phyloP scores from a whole-genome alignment of 2,113 vertebrate species.

The Barbus barbus region DNA sequence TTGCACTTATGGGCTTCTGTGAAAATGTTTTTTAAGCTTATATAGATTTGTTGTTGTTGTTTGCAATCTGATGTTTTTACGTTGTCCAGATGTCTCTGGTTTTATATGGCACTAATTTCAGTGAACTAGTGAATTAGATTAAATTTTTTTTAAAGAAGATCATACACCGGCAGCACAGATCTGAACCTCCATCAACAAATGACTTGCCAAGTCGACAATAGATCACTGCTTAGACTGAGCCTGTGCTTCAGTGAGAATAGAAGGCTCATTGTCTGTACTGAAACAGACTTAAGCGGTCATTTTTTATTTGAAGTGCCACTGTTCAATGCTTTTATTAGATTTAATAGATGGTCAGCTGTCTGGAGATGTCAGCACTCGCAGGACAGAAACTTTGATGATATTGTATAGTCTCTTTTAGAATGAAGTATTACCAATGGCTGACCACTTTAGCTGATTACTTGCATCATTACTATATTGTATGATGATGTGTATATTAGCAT shows the following conservation, averaged over 20 bases:
- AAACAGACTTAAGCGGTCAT: background rate
- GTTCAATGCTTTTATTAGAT: constrained; percentile 18
- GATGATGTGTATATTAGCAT: background rate
- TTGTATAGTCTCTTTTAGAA: background rate
- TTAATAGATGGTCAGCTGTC: background rate
- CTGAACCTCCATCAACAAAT: background rate
- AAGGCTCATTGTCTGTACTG: background rate
- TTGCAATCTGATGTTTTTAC: background rate
- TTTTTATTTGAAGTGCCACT: constrained; percentile 3
- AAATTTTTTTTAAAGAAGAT: background rate
- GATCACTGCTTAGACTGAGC: background rate
- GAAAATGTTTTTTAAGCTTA: background rate
- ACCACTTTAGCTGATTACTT: background rate
- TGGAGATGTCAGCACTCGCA: background rate
- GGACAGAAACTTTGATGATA: background rate
- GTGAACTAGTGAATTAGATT: background rate
- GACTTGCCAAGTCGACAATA: background rate
- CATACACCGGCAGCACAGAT: background rate
- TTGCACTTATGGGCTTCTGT: background rate
- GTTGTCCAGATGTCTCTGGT: background rate
- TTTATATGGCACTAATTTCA: background rate
- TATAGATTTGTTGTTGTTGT: background rate
- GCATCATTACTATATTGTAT: background rate
- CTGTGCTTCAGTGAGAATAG: background rate
- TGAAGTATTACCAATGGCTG: background rate